A percentile compares a stretch with the other conserved stretches of the same genome.
phyloP scores from a whole-genome alignment of 2,113 vertebrate species.

The Platanista minor region DNA sequence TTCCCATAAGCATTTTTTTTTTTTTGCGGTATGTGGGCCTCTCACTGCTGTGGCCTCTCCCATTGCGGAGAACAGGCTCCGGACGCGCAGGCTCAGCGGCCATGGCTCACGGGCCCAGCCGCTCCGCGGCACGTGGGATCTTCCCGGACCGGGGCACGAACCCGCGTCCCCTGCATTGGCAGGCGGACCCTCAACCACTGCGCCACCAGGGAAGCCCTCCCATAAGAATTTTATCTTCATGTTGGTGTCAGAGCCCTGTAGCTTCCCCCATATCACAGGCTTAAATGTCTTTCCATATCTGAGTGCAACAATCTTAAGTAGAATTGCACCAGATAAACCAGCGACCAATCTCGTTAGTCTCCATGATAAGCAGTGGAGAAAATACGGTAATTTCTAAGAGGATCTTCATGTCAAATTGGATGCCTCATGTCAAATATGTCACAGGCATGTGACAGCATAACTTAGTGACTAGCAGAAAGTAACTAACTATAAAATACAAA shows the following conservation, averaged over 20 bases:
- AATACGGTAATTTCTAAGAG: not conserved
- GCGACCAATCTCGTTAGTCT: not conserved
- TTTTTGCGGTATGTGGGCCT: too few relatives aligned
- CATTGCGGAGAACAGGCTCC: too few relatives aligned
- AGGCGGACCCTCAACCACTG: too few relatives aligned
- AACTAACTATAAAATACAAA: not conserved
- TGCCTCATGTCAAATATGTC: not conserved
- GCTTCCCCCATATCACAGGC: not conserved
- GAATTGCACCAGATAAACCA: not conserved
- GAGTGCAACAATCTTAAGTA: not conserved
- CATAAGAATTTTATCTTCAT: not conserved
- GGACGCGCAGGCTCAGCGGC: too few relatives aligned
- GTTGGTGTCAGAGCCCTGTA: not conserved
- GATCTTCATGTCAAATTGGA: not conserved
- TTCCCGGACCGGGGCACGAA: too few relatives aligned
- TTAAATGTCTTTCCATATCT: not conserved
- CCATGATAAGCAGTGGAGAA: not conserved
- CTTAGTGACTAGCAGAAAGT: not conserved
- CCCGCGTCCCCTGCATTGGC: too few relatives aligned
- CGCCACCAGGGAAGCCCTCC: too few relatives aligned
- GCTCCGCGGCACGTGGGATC: too few relatives aligned
- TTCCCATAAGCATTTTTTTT: not conserved
- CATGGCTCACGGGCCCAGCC: too few relatives aligned
- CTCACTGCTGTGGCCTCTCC: too few relatives aligned
- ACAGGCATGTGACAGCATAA: not conserved